Evolutionary conservation across 2,888 invertebrate genomes (phyloP).

Genomic region (Pterostichus madidus): DNA sequence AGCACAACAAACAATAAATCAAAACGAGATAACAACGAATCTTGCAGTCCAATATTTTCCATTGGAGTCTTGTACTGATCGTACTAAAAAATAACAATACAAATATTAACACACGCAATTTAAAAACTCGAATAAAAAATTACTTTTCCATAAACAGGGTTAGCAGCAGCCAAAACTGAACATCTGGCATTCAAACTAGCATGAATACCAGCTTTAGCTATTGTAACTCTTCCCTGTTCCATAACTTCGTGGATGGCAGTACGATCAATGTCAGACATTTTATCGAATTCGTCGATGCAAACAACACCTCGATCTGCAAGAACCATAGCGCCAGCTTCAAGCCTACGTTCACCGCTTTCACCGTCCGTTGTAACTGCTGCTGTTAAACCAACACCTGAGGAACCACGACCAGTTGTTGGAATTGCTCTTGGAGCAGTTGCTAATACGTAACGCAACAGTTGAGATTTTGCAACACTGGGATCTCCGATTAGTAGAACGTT

Average conservation of each 20-base stretch:
- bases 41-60: conserved; percentile 99
- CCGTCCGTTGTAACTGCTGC: conserved; percentile 98
- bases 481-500: conserved; percentile 91
- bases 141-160: conserved; percentile 98
- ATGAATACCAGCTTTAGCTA: conserved; percentile 99
- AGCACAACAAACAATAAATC: conserved; percentile 98
- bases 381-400: conserved; percentile 98
- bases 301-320: conserved; percentile 98
- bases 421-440: conserved; percentile 97
- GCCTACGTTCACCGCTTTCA: conserved; percentile 88
- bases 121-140: conserved; percentile 69
- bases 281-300: conserved; percentile 98
- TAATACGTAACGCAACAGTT: conserved; percentile 94
- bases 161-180: conserved; percentile 99
- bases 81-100: conserved; percentile 83
- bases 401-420: conserved; percentile 98
- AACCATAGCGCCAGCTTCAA: conserved; percentile 99
- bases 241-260: conserved; percentile 99
- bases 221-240: conserved; percentile 99
- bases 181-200: conserved; percentile 98
- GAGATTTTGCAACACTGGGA: conserved; percentile 99
- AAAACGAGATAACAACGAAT: conserved; percentile 97
- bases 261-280: conserved; percentile 99
- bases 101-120: conserved; percentile 42
- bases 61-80: conserved; percentile 99